Conservation (phyloP, 2,888 invertebrate genomes). For the Tenodera sinensis region DNA sequence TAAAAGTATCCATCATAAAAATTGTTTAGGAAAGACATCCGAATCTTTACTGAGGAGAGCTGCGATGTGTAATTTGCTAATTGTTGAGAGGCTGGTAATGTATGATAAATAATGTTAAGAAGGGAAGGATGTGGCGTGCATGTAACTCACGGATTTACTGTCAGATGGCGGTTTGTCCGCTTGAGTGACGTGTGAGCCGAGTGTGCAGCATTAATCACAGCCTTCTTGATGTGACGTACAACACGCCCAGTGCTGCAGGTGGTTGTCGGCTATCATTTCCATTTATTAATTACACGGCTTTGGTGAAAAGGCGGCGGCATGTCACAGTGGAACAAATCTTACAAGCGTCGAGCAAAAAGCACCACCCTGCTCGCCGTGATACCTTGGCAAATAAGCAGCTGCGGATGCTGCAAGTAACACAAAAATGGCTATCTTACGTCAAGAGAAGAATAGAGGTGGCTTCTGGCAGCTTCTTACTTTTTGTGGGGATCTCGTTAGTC, state of each 20-base stretch:
- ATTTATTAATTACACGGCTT: neutral
- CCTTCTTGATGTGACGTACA: neutral
- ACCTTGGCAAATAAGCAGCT: no score
- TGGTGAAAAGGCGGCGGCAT: neutral
- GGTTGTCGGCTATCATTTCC: neutral
- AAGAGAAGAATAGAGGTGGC: no score
- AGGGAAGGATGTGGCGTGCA: neutral
- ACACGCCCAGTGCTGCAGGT: neutral
- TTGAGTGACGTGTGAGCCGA: neutral
- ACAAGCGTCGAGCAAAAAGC: no score
- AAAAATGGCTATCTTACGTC: no score
- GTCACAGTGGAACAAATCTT: no score
- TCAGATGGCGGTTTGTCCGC: neutral
- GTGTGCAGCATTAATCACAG: neutral
- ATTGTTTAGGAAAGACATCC: no score
- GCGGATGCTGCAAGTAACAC: no score
- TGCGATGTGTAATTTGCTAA: neutral
- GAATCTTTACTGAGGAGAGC: no score
- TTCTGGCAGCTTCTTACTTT: no score
- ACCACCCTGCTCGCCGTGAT: no score
- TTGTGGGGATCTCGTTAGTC: no score
- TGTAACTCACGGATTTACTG: neutral
- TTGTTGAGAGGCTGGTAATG: neutral
- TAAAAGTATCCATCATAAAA: no score
- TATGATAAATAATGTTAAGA: neutral